Conservation (phyloP, 2,888 invertebrate species). For the Hoplodrina blanda region DNA sequence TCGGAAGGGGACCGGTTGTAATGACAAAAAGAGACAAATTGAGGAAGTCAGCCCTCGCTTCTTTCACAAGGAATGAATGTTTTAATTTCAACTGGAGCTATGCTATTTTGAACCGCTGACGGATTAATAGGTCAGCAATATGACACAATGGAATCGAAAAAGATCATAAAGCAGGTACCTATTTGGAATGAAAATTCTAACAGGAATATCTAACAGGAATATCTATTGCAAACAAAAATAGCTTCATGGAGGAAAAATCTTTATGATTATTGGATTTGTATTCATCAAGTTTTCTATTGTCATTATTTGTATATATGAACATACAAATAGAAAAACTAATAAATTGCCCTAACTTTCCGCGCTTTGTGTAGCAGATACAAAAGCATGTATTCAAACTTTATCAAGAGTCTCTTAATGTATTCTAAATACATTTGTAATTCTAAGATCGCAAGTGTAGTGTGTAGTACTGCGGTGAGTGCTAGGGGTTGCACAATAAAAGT, state of each 20-base stretch:
- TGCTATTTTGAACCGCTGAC: constrained; percentile 24
- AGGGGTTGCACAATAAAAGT: constrained; percentile 82
- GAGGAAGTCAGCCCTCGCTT: constrained; percentile 71
- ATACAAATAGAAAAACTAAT: constrained; percentile 7
- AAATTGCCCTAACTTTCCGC: constrained; percentile 24
- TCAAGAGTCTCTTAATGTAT: constrained; percentile 39
- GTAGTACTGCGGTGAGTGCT: constrained; percentile 69
- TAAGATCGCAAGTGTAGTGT: constrained; percentile 63
- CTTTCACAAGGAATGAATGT: constrained; percentile 39
- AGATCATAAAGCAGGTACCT: background rate
- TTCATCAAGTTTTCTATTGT: constrained; percentile 41
- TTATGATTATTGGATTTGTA: constrained; percentile 17
- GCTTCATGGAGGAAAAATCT: constrained; percentile 26
- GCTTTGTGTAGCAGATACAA: constrained; percentile 22
- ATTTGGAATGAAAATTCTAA: constrained; percentile 20
- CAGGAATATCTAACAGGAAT: constrained; percentile 23
- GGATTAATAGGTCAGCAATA: constrained; percentile 27
- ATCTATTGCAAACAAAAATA: constrained; percentile 7
- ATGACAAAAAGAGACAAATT: constrained; percentile 78
- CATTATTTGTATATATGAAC: constrained; percentile 4
- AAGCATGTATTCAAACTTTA: constrained; percentile 27
- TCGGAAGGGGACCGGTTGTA: constrained; percentile 68
- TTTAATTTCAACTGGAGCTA: constrained; percentile 47
- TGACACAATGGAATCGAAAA: constrained; percentile 16
- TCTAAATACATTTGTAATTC: constrained; percentile 70